Evolutionary conservation across 2,888 invertebrate genomes (phyloP).

Genomic region (Ecliptopera silaceata): DNA sequence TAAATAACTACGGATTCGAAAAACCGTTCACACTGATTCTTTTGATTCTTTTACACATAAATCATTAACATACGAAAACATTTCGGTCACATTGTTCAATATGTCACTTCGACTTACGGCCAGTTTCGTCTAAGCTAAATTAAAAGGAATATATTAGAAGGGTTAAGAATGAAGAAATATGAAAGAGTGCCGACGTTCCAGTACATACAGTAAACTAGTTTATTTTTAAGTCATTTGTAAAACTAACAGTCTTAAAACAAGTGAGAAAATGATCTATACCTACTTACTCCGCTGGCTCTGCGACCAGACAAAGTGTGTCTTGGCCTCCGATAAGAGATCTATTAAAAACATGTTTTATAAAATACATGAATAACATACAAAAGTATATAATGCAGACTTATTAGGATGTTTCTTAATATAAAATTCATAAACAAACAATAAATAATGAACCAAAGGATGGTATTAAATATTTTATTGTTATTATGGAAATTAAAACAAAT

Average conservation of each 20-base stretch:
- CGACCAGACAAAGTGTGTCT: too few relatives aligned
- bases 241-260: not conserved
- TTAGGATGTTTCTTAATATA: conserved; percentile 5
- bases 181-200: conserved; percentile 69
- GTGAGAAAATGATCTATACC: too few relatives aligned
- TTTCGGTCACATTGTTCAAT: conserved; percentile 80
- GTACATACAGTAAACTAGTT: conserved; percentile 31
- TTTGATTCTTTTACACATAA: conserved; percentile 77
- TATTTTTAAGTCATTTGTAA: conserved; percentile 24
- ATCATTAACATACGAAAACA: conserved; percentile 82
- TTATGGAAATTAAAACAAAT: conserved; percentile 39
- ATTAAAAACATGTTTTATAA: too few relatives aligned
- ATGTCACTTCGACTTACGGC: conserved; percentile 81
- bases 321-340: too few relatives aligned
- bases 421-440: conserved; percentile 20
- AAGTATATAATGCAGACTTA: too few relatives aligned
- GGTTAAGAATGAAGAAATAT: conserved; percentile 55
- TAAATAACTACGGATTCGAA: conserved; percentile 68
- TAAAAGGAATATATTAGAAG: conserved; percentile 56
- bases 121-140: conserved; percentile 77
- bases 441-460: conserved; percentile 19
- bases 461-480: conserved; percentile 26
- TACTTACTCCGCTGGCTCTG: too few relatives aligned
- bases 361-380: too few relatives aligned
- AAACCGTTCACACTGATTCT: conserved; percentile 65